phyloP scores from a whole-genome alignment of 92 coral and sea anemone species.

The Actinostola sp. region DNA sequence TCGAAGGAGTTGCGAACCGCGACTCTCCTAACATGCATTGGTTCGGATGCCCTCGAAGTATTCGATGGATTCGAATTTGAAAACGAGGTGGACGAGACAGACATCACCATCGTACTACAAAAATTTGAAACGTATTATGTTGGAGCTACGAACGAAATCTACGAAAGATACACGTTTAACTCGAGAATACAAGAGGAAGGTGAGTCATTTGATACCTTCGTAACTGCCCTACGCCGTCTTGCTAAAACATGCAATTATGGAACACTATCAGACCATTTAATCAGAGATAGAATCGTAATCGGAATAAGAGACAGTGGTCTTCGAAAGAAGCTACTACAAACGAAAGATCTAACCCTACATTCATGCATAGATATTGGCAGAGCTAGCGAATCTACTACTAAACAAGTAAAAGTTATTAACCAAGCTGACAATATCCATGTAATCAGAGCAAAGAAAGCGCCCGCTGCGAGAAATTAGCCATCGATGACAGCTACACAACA shows the following conservation, averaged over 20 bases:
- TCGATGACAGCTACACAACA: neutral
- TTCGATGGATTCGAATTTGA: slow-evolving; percentile 52
- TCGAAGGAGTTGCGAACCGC: slow-evolving; percentile 41
- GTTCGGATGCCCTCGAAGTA: slow-evolving; percentile 63
- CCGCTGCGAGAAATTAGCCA: neutral
- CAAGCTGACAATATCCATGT: slow-evolving; percentile 33
- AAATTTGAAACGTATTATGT: slow-evolving; percentile 57
- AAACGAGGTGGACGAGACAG: slow-evolving; percentile 26
- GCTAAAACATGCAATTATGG: slow-evolving; percentile 74
- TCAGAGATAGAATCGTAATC: slow-evolving; percentile 53
- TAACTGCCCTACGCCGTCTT: slow-evolving; percentile 55
- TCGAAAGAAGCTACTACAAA: slow-evolving; percentile 53
- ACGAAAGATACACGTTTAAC: slow-evolving; percentile 58
- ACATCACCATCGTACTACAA: slow-evolving; percentile 47
- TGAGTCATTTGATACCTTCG: slow-evolving; percentile 66
- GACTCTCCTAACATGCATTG: slow-evolving; percentile 48
- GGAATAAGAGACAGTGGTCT: slow-evolving; percentile 51
- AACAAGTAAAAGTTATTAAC: slow-evolving; percentile 40
- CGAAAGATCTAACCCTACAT: slow-evolving; percentile 55
- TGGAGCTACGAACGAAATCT: slow-evolving; percentile 65
- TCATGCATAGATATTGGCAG: slow-evolving; percentile 53
- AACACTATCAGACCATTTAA: slow-evolving; percentile 39
- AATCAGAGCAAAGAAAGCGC: neutral
- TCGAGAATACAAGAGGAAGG: slow-evolving; percentile 58
- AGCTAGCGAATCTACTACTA: slow-evolving; percentile 47